Base-by-base conservation (phyloP, 2,113 vertebrate species). In the Fregetta grallaria region DNA sequence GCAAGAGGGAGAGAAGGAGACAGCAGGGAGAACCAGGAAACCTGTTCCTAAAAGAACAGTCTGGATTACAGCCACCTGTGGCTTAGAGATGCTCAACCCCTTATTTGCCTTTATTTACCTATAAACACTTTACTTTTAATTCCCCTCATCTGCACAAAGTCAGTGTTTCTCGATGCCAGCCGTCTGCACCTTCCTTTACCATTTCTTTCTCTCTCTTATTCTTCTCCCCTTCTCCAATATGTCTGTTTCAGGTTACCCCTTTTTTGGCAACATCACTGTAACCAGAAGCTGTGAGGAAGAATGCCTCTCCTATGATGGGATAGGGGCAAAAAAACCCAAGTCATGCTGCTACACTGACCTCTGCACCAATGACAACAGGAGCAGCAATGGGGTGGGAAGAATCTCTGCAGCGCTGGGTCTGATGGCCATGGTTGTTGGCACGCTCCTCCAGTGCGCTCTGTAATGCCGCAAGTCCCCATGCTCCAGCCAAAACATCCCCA, bases 201-300 rank as follows among this genome's bases (percentile, higher is more conserved):
- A 0, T 27, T 74, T 15, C 17, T 44, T 55, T 45, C 59, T 52
- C 47, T 68, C 13, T 23, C 32, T 63, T 40, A 27, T 20, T 26
- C 26, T 66, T 47, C 70, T 73, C 49, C n/a, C 20, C 10, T 26
- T 84, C 22, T 72, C 79, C 49, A 23, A 62, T n/a, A n/a, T 3
- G 0, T 45, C 36, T 52, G 10, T 77, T 86, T 42, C 74, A 98
- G 96, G 96, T 67, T 97, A 94, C 47, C 95, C 96, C 22, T 96
- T 97, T 65, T 96, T 90, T 0, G 94, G 96, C 50, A 97, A 96
- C 68, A 65, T 96, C 66, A 97, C 93, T 0, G 96, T 97, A 27
- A 96, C 86, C 88, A 94, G 96, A 52, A 61, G 1, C 38, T 96
- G 96, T 11, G 56, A 68, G 21, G 72, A 93, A 34, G 70, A 86